These are phyloP conservation scores for Selene dorsalis DNA, from an alignment of 2,797 vertebrate species.

Conservation along the genomic window DNA sequence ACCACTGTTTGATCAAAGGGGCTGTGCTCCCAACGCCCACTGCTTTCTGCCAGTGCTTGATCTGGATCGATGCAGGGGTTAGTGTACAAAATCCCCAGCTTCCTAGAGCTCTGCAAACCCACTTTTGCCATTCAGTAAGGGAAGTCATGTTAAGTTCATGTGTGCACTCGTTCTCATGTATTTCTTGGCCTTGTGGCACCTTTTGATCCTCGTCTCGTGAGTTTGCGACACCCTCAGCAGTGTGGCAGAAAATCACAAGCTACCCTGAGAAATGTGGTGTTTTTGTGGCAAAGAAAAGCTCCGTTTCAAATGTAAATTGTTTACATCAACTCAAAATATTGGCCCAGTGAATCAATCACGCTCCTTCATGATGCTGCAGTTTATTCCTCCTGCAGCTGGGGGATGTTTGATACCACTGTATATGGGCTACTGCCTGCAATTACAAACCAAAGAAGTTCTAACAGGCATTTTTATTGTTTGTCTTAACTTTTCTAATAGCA, in stretches of 20 bases:
- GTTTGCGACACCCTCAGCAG: conserved; percentile 3
- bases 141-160: conserved; percentile 82
- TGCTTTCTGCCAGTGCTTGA: conserved; percentile 78
- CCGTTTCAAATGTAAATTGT: conserved; percentile 55
- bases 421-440: conserved; percentile 64
- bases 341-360: conserved; percentile 62
- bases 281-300: conserved; percentile 40
- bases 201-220: conserved; percentile 25
- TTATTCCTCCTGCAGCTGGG: conserved; percentile 62
- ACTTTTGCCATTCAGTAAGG: conserved; percentile 59
- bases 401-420: conserved; percentile 68
- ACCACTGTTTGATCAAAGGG: conserved; percentile 83
- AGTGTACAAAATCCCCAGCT: conserved; percentile 78
- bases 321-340: conserved; percentile 50
- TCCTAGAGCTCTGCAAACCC: conserved; percentile 68
- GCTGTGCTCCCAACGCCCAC: conserved; percentile 77
- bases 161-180: conserved; percentile 49
- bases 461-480: conserved; percentile 77
- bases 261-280: background rate
- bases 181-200: conserved; percentile 24
- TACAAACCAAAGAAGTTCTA: conserved; percentile 66
- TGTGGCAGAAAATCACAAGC: conserved; percentile 18
- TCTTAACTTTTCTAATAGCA: conserved; percentile 75
- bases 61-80: conserved; percentile 81
- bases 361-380: conserved; percentile 47